Conservation (phyloP, 2,797 vertebrate species). For the Anabas testudineus region DNA sequence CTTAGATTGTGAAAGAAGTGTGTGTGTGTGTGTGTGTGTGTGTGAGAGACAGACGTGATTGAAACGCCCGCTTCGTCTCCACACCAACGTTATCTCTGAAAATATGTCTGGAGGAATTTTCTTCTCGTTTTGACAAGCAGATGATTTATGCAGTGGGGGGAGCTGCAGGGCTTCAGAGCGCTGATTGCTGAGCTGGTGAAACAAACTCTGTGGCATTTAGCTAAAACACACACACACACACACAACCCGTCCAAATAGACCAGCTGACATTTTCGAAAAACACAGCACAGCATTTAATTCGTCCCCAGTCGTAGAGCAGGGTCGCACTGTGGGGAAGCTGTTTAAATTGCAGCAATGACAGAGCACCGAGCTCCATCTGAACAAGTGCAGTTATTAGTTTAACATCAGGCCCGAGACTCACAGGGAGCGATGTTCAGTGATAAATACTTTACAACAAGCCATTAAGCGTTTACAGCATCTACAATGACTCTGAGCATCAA, state of each 20-base stretch:
- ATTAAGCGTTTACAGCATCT: constrained; percentile 32
- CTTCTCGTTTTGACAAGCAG: constrained; percentile 48
- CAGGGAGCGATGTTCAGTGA: background rate
- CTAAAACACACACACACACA: constrained; percentile 20
- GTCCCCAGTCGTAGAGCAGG: background rate
- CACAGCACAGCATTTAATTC: constrained; percentile 23
- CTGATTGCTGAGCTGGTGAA: constrained; percentile 48
- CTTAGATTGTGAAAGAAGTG: background rate
- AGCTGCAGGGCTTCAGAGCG: constrained; percentile 11
- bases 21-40: constrained; percentile 1
- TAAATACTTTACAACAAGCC: constrained; percentile 41
- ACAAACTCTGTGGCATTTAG: constrained; percentile 58
- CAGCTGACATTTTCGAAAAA: constrained; percentile 55
- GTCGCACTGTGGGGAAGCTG: background rate
- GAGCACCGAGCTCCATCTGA: background rate
- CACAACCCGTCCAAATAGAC: constrained; percentile 8
- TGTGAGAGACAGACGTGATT: constrained; percentile 20
- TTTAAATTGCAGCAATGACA: constrained; percentile 7
- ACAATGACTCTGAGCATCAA: background rate
- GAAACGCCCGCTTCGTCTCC: constrained; percentile 32
- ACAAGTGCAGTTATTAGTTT: constrained; percentile 28
- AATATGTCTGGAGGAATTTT: constrained; percentile 56
- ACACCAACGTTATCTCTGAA: constrained; percentile 44
- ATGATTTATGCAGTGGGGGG: constrained; percentile 53
- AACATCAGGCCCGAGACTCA: background rate